Base-by-base conservation (phyloP, 2,113 vertebrate species). In the Pontoporia blainvillei region DNA sequence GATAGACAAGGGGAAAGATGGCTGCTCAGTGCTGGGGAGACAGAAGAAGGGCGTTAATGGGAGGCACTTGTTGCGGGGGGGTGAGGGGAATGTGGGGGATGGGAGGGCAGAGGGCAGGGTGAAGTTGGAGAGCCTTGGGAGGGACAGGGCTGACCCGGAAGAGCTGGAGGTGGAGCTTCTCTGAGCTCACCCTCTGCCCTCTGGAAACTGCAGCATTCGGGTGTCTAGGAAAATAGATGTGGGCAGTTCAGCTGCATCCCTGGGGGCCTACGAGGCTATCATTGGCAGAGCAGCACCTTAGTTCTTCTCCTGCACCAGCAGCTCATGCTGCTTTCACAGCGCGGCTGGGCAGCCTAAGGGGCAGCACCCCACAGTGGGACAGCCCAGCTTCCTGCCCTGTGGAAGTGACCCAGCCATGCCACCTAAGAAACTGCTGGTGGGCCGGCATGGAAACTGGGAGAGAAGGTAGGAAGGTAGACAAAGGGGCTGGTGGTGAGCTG, bases 221-320 rank as follows among this genome's bases (percentile, higher is more conserved):
- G n/a, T 39, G 49, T 75, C 86, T 88, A 87, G 31, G 59, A 71
- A 95, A 96, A 92, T 36, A 81, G 46, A 95, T 75, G 67, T 25
- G 5, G 23, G 36, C 18, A 1, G 34, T 62, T 89, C 15, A 6
- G 52, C 69, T 41, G 15, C 2, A 0, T 71, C 64, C 36, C 64
- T 0, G 0, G 83, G 61, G 62, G 13, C 31, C 57, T 67, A 29
- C 0, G 8, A 82, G 44, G 36, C 46, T 54, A 57, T 54, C 61
- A 21, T 11, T 27, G 67, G n/a, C 46, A 31, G 20, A 78, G 57
- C 10, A n/a, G 21, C 49, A 67, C 52, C 67, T 90, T 23, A 2
- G 21, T 29, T 54, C 52, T 59, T 52, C 23, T 59, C 20, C 9
- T 52, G 39, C 12, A 18, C 29, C 11, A 13, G 41, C n/a, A 2